Conservation (phyloP, 2,797 vertebrate genomes). For the Iguana delicatissima region DNA sequence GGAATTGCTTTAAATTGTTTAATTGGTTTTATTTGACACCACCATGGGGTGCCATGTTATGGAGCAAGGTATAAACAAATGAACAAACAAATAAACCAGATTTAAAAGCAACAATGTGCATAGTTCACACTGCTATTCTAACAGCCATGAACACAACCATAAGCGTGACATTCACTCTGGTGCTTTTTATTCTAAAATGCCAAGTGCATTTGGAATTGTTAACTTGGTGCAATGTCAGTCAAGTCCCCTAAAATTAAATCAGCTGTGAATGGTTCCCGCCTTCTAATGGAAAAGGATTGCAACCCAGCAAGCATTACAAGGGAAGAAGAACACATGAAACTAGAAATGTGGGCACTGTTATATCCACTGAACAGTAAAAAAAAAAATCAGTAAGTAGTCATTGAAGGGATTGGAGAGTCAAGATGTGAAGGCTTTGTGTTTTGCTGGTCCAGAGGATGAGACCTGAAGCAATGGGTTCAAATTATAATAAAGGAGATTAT, state of each 20-base stretch:
- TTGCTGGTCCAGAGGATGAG: not conserved
- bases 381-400: not conserved
- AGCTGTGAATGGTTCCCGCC: not conserved
- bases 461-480: too few species aligned
- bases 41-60: too few species aligned
- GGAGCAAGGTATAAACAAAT: too few species aligned
- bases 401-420: not conserved
- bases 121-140: not conserved
- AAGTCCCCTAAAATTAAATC: not conserved
- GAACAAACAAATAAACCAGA: too few species aligned
- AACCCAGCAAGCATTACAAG: not conserved
- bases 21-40: too few species aligned
- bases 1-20: too few species aligned
- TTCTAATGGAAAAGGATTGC: not conserved
- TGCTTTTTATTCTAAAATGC: not conserved
- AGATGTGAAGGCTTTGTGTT: not conserved
- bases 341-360: not conserved
- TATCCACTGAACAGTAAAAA: not conserved
- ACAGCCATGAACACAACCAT: not conserved
- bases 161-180: not conserved
- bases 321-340: not conserved
- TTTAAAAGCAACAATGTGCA: not conserved
- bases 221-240: not conserved
- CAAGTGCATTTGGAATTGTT: not conserved
- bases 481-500: too few species aligned